Conservation (phyloP, 2,888 invertebrate species). For the Strigamia maritima region DNA sequence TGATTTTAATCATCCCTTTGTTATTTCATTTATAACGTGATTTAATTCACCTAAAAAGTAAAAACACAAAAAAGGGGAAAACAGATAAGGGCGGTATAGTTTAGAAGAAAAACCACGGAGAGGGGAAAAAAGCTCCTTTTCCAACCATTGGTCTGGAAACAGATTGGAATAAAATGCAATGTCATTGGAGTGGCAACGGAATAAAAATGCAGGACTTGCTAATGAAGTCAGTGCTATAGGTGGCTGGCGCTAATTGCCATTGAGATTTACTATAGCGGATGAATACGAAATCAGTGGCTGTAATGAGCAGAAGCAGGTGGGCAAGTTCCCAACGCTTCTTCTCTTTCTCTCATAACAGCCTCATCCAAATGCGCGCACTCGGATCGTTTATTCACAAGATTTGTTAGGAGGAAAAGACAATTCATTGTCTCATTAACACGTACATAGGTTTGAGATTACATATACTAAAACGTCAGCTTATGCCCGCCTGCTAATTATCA, state of each 20-base stretch:
- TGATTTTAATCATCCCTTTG: neutral
- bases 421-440: conserved; percentile 27
- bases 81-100: neutral
- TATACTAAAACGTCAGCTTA: conserved; percentile 31
- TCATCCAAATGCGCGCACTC: conserved; percentile 31
- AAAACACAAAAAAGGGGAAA: neutral
- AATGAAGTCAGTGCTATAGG: conserved; percentile 31
- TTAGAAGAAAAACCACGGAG: neutral
- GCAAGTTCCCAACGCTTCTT: conserved; percentile 31
- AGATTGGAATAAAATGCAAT: conserved; percentile 10
- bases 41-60: no score
- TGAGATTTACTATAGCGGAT: conserved; percentile 27
- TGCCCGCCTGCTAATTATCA: conserved; percentile 28
- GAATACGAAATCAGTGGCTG: conserved; percentile 31
- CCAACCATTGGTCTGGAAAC: conserved; percentile 5
- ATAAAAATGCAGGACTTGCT: conserved; percentile 13
- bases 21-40: no score
- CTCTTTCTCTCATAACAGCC: conserved; percentile 31
- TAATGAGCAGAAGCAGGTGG: conserved; percentile 31
- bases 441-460: conserved; percentile 27
- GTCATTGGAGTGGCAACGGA: neutral
- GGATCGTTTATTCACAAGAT: conserved; percentile 32
- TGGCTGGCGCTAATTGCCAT: conserved; percentile 32
- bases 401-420: conserved; percentile 25
- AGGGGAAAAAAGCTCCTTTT: neutral